phyloP scores from a whole-genome alignment of 2,888 invertebrate species.

The Polydrusus tereticollis region DNA sequence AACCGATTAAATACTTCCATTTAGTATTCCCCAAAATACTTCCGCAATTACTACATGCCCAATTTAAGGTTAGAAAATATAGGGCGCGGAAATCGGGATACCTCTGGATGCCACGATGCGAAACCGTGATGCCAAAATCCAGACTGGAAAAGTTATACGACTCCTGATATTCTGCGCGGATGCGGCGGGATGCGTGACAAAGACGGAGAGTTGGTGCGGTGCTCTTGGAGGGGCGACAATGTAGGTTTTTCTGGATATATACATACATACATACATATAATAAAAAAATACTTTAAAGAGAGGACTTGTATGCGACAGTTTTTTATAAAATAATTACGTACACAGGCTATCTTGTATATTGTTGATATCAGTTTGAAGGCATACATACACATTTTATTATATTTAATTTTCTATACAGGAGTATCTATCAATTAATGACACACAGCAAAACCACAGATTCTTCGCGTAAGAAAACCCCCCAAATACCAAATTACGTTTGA shows the following conservation, averaged over 20 bases:
- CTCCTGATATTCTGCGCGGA: conserved; percentile 60
- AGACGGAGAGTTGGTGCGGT: not conserved
- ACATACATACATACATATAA: no score
- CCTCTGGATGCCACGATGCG: conserved; percentile 52
- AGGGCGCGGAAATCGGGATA: conserved; percentile 31
- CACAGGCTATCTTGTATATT: no score
- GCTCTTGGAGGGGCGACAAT: conserved; percentile 37
- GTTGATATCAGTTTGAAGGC: no score
- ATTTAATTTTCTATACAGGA: no score
- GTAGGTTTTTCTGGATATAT: conserved; percentile 2
- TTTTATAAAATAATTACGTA: not conserved
- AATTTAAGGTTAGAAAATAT: conserved; percentile 26
- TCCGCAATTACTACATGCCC: not conserved
- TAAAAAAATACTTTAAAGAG: conserved; percentile 3
- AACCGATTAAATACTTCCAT: conserved; percentile 1
- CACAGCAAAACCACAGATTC: no score
- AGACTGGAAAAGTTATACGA: conserved; percentile 62
- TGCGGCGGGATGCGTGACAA: conserved; percentile 58
- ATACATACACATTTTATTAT: no score
- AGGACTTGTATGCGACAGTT: conserved; percentile 1
- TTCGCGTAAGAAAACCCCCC: no score
- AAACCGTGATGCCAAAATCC: conserved; percentile 57
- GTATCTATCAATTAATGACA: no score
- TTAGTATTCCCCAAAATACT: not conserved
- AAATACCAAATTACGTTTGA: no score